Conservation (phyloP, 1,140 invertebrate species). For the Caenorhabditis briggsae region DNA sequence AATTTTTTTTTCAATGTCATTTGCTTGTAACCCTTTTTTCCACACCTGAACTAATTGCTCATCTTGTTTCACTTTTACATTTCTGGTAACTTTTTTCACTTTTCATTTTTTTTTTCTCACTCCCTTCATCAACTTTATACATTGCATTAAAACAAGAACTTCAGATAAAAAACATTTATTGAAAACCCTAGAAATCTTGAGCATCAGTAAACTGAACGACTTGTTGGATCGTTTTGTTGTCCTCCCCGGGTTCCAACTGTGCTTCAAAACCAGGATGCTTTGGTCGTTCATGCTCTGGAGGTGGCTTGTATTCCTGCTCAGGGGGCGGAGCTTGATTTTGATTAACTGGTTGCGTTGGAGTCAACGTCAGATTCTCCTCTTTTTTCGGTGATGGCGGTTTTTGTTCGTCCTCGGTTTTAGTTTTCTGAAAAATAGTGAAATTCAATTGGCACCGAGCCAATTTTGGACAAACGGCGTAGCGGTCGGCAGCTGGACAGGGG, state of each 20-base stretch:
- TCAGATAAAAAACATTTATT: background rate
- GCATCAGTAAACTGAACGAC: constrained; percentile 14
- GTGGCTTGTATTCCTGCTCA: constrained; percentile 11
- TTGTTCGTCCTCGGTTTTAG: background rate
- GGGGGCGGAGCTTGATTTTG: background rate
- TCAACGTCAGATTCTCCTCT: background rate
- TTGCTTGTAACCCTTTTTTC: background rate
- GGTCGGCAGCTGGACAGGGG: too few species aligned
- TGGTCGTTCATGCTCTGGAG: constrained; percentile 14
- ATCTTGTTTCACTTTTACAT: constrained; percentile 33
- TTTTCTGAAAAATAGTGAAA: background rate
- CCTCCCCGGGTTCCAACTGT: background rate
- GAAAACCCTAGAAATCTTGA: constrained; percentile 23
- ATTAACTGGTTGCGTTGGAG: background rate
- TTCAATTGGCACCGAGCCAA: too few species aligned
- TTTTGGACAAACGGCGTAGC: too few species aligned
- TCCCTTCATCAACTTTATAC: background rate
- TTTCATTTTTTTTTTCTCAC: background rate
- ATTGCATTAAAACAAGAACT: background rate
- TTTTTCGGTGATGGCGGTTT: background rate
- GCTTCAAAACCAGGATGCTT: constrained; percentile 29
- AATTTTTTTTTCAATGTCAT: background rate
- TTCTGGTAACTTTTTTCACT: constrained; percentile 18
- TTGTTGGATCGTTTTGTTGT: constrained; percentile 36
- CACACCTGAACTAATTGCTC: constrained; percentile 50